phyloP scores from a whole-genome alignment of 1,140 invertebrate species.

The Halesus radiatus region DNA sequence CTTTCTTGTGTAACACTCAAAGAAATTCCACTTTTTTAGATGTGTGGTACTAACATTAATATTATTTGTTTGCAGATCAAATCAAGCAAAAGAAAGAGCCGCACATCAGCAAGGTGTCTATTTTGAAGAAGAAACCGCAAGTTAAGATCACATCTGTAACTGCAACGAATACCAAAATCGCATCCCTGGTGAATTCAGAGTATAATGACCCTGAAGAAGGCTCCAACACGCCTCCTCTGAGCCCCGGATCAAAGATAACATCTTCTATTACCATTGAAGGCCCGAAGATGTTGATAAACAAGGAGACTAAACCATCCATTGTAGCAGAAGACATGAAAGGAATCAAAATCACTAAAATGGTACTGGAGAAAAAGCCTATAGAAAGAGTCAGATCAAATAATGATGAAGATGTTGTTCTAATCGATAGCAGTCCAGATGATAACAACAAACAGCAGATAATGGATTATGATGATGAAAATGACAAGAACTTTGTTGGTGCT shows the following conservation, averaged over 20 bases:
- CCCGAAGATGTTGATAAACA: conserved; percentile 31
- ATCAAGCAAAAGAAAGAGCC: conserved; percentile 67
- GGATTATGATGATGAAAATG: conserved; percentile 75
- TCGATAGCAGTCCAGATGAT: conserved; percentile 62
- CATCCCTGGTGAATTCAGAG: conserved; percentile 72
- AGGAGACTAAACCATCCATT: conserved; percentile 12
- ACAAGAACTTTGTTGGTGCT: conserved; percentile 72
- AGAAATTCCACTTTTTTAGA: too few species aligned
- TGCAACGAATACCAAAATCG: conserved; percentile 68
- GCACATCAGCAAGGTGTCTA: conserved; percentile 72
- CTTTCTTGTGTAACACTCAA: too few species aligned
- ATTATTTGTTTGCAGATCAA: conserved; percentile 57
- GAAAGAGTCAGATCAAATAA: conserved; percentile 25
- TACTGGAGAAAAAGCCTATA: conserved; percentile 46
- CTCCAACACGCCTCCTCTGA: conserved; percentile 71
- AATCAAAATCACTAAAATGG: conserved; percentile 49
- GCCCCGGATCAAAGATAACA: conserved; percentile 59
- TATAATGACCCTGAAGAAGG: conserved; percentile 78
- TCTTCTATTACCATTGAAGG: conserved; percentile 58
- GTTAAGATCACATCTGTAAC: conserved; percentile 69
- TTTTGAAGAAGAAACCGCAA: conserved; percentile 69
- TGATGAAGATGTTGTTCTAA: conserved; percentile 60
- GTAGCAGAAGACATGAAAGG: background rate
- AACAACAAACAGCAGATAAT: conserved; percentile 66
- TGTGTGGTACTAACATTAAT: too few species aligned